Evolutionary conservation across 1,140 invertebrate species (phyloP).

Genomic region (Bombus cullumanus): DNA sequence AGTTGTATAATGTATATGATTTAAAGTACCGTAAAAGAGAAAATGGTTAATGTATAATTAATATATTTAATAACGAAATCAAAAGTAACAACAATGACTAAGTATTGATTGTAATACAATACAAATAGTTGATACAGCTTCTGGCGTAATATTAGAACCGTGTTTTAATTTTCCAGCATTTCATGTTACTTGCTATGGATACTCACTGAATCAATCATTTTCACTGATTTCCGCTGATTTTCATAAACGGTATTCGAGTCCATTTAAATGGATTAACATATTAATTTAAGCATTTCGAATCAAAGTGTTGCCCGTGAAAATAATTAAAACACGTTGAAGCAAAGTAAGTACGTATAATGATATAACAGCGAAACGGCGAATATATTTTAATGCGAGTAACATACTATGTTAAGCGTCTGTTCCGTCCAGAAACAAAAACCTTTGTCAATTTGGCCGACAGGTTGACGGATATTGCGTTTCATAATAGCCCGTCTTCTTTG

Average conservation of each 20-base stretch:
- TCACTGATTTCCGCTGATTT: neutral
- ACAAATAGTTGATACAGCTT: neutral
- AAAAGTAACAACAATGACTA: neutral
- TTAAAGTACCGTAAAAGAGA: too few species aligned
- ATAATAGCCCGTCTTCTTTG: too few species aligned
- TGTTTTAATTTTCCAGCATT: neutral
- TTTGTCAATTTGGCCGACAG: conserved; percentile 7
- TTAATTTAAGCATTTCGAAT: neutral
- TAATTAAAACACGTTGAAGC: neutral
- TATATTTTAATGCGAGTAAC: neutral
- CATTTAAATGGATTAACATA: neutral
- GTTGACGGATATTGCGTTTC: conserved; percentile 11
- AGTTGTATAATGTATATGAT: neutral
- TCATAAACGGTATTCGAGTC: too few species aligned
- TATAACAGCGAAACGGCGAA: too few species aligned
- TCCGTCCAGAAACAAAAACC: neutral
- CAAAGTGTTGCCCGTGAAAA: neutral
- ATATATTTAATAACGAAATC: conserved; percentile 13
- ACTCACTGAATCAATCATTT: neutral
- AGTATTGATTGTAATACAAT: neutral
- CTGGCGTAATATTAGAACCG: too few species aligned
- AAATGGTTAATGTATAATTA: neutral
- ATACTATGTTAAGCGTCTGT: neutral
- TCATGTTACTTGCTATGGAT: neutral
- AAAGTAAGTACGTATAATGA: neutral